These are phyloP conservation scores for Halichondria panicea DNA, from an alignment of 37 sponge, comb jelly and placozoan species.

Conservation along the genomic window DNA sequence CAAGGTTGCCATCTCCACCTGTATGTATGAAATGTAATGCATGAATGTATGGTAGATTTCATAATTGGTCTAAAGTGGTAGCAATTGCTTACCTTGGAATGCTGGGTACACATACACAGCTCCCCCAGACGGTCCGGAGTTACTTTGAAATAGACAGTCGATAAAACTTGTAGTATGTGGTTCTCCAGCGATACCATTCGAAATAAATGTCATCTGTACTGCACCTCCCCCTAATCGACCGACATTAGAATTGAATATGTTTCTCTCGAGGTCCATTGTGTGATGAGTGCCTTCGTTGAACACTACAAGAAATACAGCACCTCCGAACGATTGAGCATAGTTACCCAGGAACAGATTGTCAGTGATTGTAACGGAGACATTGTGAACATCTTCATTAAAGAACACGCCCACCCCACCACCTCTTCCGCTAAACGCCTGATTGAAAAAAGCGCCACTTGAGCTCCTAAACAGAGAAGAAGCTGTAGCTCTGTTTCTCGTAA, in stretches of 20 bases:
- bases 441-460: conserved; percentile 26
- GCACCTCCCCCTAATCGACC: conserved; percentile 55
- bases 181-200: conserved; percentile 10
- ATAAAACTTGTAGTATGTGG: conserved; percentile 19
- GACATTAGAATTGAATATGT: conserved; percentile 17
- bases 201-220: conserved; percentile 20
- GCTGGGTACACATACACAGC: conserved; percentile 25
- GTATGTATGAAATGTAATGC: background rate
- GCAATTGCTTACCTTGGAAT: conserved; percentile 21
- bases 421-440: conserved; percentile 56
- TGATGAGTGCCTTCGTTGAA: conserved; percentile 14
- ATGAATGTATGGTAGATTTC: too few relatives aligned
- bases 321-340: conserved; percentile 58
- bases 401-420: conserved; percentile 65
- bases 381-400: conserved; percentile 32
- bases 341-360: conserved; percentile 35
- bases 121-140: conserved; percentile 35
- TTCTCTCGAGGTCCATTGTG: conserved; percentile 1
- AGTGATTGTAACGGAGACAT: conserved; percentile 18
- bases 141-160: conserved; percentile 23
- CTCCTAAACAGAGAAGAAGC: conserved; percentile 3
- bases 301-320: conserved; percentile 44
- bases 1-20: conserved; percentile 19
- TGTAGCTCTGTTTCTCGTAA: conserved; percentile 43
- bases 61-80: too few relatives aligned